These are phyloP conservation scores for Rhinichthys klamathensis DNA, from an alignment of 2,113 vertebrate genomes.

Conservation along the genomic window DNA sequence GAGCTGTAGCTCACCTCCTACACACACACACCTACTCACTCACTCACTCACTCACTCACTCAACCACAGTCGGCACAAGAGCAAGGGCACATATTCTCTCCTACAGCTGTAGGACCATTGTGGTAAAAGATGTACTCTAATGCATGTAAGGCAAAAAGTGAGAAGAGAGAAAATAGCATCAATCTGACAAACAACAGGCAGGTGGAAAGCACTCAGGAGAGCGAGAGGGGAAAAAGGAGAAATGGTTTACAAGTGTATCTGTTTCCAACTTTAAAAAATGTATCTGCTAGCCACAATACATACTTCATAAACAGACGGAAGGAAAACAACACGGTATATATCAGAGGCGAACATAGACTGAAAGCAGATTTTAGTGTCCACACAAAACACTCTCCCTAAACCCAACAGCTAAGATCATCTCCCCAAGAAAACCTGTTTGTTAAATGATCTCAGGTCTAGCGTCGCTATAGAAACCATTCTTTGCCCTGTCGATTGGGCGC, in stretches of 20 bases:
- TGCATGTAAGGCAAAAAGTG: conserved; percentile 4
- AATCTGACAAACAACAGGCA: conserved; percentile 16
- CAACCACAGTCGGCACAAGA: conserved; percentile 13
- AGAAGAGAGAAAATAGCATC: conserved; percentile 20
- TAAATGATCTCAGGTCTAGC: conserved; percentile 58
- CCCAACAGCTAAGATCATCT: conserved; percentile 30
- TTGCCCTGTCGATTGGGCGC: conserved; percentile 56
- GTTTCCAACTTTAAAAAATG: neutral
- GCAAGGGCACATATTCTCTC: conserved; percentile 14
- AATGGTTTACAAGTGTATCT: conserved; percentile 12
- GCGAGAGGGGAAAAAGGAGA: neutral
- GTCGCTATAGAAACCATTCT: conserved; percentile 76
- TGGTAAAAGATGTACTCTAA: conserved; percentile 15
- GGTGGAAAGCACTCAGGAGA: conserved; percentile 3
- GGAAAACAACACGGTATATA: neutral
- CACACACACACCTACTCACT: conserved; percentile 46
- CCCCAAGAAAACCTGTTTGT: conserved; percentile 50
- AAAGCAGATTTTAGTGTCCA: neutral
- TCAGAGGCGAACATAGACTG: neutral
- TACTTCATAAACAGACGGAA: neutral
- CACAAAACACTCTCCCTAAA: conserved; percentile 26
- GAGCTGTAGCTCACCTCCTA: conserved; percentile 45
- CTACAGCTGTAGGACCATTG: conserved; percentile 20
- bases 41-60: neutral
- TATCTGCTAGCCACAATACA: neutral